A percentile compares a stretch with the other conserved stretches of the same genome.
phyloP scores from a whole-genome alignment of 2,113 vertebrate genomes.

The Scatophagus argus region DNA sequence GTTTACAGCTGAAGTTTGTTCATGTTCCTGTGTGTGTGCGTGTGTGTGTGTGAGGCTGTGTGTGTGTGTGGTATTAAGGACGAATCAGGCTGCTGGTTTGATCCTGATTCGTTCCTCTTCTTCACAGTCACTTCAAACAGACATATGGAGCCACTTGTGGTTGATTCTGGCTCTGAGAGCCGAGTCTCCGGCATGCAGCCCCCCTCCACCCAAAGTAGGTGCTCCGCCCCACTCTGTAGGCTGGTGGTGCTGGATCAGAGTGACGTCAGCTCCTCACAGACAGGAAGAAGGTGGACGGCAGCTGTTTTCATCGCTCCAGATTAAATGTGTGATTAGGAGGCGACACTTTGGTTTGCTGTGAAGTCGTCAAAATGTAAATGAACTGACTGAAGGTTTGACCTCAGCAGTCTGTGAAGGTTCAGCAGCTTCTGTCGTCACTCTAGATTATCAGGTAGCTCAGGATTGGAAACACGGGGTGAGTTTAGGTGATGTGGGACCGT shows the following conservation, averaged over 20 bases:
- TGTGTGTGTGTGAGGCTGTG: background rate
- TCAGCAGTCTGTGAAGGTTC: background rate
- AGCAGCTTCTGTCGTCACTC: background rate
- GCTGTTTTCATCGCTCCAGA: slow-evolving; percentile 2
- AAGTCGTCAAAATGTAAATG: background rate
- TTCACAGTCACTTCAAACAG: slow-evolving; percentile 24
- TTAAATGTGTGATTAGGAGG: background rate
- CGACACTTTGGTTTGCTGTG: background rate
- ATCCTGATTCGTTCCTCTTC: slow-evolving; percentile 27
- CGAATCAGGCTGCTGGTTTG: background rate
- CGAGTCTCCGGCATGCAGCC: background rate
- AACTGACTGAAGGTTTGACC: background rate
- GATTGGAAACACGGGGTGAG: background rate
- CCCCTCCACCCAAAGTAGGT: background rate
- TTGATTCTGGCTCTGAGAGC: background rate
- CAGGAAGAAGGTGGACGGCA: background rate
- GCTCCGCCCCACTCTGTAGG: background rate
- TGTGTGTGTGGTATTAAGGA: background rate
- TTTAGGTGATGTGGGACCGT: too few species aligned
- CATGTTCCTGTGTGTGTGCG: background rate
- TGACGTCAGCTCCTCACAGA: background rate
- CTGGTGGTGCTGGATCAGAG: background rate
- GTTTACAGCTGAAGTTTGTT: too few species aligned
- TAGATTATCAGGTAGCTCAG: background rate
- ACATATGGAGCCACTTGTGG: slow-evolving; percentile 28